Evolutionary conservation across 2,888 invertebrate genomes (phyloP).

Genomic region (Sycophila texana): DNA sequence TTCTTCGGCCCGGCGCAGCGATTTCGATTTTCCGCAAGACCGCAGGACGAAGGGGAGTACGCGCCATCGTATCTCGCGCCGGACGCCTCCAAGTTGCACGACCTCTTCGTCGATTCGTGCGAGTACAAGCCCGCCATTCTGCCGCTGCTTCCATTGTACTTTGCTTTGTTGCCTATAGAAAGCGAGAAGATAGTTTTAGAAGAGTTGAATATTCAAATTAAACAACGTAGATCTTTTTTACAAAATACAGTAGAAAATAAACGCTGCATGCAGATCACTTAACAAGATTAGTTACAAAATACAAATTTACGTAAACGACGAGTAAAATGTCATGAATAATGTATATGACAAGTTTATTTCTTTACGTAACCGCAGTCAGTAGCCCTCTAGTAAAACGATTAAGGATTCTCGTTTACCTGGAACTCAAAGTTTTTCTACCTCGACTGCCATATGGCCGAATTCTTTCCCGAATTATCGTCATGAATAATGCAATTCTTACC

Average conservation of each 20-base stretch:
- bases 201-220: neutral
- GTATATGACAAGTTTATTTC: constrained; percentile 4
- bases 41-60: constrained; percentile 22
- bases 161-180: constrained; percentile 31
- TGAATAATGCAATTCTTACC: no score
- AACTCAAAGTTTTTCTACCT: neutral
- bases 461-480: constrained; percentile 5
- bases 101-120: constrained; percentile 33
- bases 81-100: constrained; percentile 8
- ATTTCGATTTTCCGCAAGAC: constrained; percentile 40
- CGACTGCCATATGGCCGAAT: constrained; percentile 19
- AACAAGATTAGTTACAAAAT: no score
- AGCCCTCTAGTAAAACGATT: neutral
- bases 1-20: constrained; percentile 81
- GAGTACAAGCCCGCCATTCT: constrained; percentile 39
- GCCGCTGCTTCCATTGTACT: constrained; percentile 30
- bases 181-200: neutral
- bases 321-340: constrained; percentile 17
- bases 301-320: neutral
- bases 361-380: no score
- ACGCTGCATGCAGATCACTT: no score
- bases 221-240: no score
- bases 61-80: constrained; percentile 15
- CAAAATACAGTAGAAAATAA: no score
- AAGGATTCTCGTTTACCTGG: neutral